Evolutionary conservation across 2,888 invertebrate genomes (phyloP).

Genomic region (Carabus problematicus): DNA sequence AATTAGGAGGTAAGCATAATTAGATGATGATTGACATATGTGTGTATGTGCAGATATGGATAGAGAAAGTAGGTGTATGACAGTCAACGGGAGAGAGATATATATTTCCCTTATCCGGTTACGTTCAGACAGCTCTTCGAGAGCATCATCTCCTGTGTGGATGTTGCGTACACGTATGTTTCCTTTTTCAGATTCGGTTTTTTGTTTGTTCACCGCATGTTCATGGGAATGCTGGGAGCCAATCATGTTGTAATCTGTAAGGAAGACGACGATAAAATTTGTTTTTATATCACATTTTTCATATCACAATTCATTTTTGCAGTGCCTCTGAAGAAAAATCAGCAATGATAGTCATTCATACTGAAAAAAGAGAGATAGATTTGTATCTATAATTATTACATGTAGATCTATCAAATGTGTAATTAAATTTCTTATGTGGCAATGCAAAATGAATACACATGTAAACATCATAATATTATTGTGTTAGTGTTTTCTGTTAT

Average conservation of each 20-base stretch:
- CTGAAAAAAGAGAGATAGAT: neutral
- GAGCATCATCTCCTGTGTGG: constrained; percentile 26
- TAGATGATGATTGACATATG: too few species aligned
- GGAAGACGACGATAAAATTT: constrained; percentile 36
- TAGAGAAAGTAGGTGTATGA: too few species aligned
- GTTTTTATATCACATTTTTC: constrained; percentile 22
- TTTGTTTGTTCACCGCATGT: constrained; percentile 25
- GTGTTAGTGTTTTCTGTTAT: too few species aligned
- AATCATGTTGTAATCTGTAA: constrained; percentile 32
- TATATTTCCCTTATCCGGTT: constrained; percentile 37
- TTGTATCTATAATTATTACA: neutral
- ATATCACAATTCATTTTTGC: constrained; percentile 1
- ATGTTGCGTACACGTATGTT: constrained; percentile 35
- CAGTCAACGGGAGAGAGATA: too few species aligned
- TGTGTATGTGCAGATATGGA: too few species aligned
- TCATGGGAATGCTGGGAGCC: constrained; percentile 31
- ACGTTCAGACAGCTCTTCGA: too few species aligned
- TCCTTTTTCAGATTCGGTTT: constrained; percentile 31
- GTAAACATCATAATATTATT: too few species aligned
- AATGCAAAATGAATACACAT: too few species aligned
- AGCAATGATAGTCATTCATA: neutral
- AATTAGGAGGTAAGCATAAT: too few species aligned
- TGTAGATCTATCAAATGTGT: too few species aligned
- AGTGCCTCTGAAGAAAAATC: neutral
- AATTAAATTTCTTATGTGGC: too few species aligned